These are phyloP conservation scores for Tortricodes alternella DNA, from an alignment of 2,888 invertebrate species.

Conservation along the genomic window DNA sequence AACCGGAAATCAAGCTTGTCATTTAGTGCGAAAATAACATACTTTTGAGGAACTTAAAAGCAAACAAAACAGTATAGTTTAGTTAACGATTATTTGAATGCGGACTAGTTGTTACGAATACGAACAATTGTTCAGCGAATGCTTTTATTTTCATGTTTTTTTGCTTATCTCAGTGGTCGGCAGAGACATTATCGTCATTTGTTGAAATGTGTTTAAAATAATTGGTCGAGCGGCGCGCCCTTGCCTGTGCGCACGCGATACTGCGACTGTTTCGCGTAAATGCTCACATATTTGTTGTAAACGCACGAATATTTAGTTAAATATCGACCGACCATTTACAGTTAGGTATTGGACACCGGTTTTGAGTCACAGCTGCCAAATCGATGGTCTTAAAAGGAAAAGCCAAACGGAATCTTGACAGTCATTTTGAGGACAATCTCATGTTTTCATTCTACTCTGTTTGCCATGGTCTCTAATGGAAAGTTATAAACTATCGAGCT, in stretches of 20 bases:
- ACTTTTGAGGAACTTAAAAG: too few species aligned
- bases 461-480: too few species aligned
- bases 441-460: too few species aligned
- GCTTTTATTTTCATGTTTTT: conserved; percentile 59
- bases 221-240: conserved; percentile 73
- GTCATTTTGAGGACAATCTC: too few species aligned
- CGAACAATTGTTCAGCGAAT: conserved; percentile 62
- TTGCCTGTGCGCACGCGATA: conserved; percentile 77
- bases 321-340: conserved; percentile 22
- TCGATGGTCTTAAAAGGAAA: neutral
- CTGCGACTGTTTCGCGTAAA: conserved; percentile 70
- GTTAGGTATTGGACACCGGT: conserved; percentile 3
- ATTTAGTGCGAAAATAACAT: neutral
- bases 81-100: neutral
- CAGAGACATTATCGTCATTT: conserved; percentile 80
- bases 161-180: conserved; percentile 62
- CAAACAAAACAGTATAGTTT: too few species aligned
- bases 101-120: conserved; percentile 46
- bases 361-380: neutral
- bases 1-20: too few species aligned
- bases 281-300: conserved; percentile 80
- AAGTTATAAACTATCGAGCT: too few species aligned
- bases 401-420: neutral
- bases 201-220: conserved; percentile 83
- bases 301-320: conserved; percentile 59